These are phyloP conservation scores for Monopis laevigella DNA, from an alignment of 2,888 invertebrate species.

Conservation along the genomic window DNA sequence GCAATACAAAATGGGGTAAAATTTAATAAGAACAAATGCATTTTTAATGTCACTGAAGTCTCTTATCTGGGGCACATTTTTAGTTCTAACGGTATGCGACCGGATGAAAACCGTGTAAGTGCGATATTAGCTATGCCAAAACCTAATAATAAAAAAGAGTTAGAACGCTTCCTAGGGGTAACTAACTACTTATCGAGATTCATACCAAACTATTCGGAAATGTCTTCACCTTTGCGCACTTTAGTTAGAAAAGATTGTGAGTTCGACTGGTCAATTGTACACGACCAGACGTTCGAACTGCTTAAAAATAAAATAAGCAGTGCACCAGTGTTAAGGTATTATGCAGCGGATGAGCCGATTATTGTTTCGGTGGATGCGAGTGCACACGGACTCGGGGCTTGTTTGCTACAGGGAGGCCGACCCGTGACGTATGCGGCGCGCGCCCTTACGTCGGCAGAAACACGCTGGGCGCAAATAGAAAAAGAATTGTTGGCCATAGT, in stretches of 20 bases:
- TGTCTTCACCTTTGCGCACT: conserved; percentile 8
- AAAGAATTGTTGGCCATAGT: conserved; percentile 20
- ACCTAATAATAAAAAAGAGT: no score
- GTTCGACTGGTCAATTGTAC: conserved; percentile 11
- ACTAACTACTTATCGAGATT: conserved; percentile 14
- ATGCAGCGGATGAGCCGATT: conserved; percentile 12
- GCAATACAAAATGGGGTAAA: no score
- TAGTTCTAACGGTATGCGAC: no score
- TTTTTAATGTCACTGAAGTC: no score
- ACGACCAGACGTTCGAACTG: conserved; percentile 11
- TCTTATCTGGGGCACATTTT: no score
- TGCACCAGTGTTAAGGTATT: conserved; percentile 15
- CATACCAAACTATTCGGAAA: conserved; percentile 13
- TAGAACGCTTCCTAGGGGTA: no score
- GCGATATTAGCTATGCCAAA: no score
- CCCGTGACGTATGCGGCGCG: conserved; percentile 16
- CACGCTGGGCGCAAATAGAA: conserved; percentile 19
- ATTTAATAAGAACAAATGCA: no score
- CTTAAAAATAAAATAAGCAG: conserved; percentile 3
- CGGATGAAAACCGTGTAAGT: no score
- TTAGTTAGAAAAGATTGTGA: conserved; percentile 13
- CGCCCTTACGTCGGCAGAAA: conserved; percentile 16
- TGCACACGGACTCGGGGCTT: conserved; percentile 14
- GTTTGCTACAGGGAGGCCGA: conserved; percentile 14
- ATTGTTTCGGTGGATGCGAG: conserved; percentile 16